Evolutionary conservation across 2,113 vertebrate genomes (phyloP), one percentile per base, ranked within the genome.

Genomic region (Oryzias javanicus): DNA sequence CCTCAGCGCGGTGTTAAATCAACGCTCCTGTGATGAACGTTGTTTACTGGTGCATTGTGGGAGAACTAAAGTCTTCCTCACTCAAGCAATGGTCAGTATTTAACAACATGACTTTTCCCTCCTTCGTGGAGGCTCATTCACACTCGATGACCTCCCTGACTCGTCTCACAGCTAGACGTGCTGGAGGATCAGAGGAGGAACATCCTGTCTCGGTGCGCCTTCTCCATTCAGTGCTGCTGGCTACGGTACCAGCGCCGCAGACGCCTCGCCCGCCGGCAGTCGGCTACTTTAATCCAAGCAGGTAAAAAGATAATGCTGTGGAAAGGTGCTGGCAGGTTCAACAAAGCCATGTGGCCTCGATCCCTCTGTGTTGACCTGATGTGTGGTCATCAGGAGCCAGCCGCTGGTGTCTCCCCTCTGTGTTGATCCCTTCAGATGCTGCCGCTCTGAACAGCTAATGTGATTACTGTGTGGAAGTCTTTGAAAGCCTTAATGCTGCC

Each of bases 31-130:
- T 41, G 66, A 65, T 55, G 67, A 78, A 18, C 63, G 1, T 18
- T 79, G 20, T 10, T n/a, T 64, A 2, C 67, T 90, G 17, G 86
- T 93, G 58, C 94, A 91, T 65, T 95, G 95, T 14, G 97, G 96
- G 49, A 94, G 78, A 72, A 97, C 95, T 51, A 99, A 98, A 91
- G 91, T 96, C 18, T 99, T 98, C 81, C 88, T 98, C 86, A 96
- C 93, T 0, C 90, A 92, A 41, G 69, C 68, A 3, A 88, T 89
- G 93, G 96, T 98, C 62, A 91, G 92, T 66, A 25, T 24, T 35
- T 53, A 14, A 55, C 35, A 45, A 61, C 22, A 45, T 53, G 35
- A 8, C 50, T 46, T 6, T 17, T 6, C 6, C 4, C 1, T 3
- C 1, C 66, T 25, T 53, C 3, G 13, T 54, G 17, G 2, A 40